Evolutionary conservation across 2,888 invertebrate species (phyloP).

Genomic region (Chymomyza amoena): DNA sequence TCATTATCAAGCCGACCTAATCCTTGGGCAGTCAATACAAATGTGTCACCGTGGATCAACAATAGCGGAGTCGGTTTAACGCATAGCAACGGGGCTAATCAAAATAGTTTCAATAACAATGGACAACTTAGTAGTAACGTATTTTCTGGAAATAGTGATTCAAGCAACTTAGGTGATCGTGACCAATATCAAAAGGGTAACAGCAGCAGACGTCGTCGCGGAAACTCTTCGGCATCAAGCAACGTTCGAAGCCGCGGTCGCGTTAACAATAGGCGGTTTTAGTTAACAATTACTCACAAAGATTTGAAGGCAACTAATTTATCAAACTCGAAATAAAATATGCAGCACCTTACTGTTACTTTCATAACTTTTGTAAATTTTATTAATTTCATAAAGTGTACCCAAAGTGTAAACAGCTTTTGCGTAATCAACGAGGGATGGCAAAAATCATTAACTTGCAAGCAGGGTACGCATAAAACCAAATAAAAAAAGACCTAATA

Average conservation of each 20-base stretch:
- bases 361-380: not conserved
- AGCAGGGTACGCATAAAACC: too few relatives aligned
- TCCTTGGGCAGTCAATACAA: conserved; percentile 59
- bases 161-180: conserved; percentile 50
- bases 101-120: conserved; percentile 55
- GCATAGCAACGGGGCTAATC: conserved; percentile 34
- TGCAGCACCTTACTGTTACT: not conserved
- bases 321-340: not conserved
- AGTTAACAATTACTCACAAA: conserved; percentile 24
- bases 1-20: conserved; percentile 51
- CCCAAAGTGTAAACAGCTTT: not conserved
- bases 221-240: conserved; percentile 13
- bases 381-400: too few relatives aligned
- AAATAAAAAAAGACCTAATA: too few relatives aligned
- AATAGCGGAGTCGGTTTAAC: conserved; percentile 43
- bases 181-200: conserved; percentile 50
- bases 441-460: not conserved
- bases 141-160: conserved; percentile 24
- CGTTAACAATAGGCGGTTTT: conserved; percentile 71
- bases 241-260: conserved; percentile 57
- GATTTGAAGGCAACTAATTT: not conserved
- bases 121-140: conserved; percentile 21
- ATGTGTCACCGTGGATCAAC: conserved; percentile 51
- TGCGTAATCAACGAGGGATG: not conserved
- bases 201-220: conserved; percentile 21